These are phyloP conservation scores for Mormyrus hasselquistii DNA, from an alignment of 2,797 vertebrate species.

Conservation along the genomic window DNA sequence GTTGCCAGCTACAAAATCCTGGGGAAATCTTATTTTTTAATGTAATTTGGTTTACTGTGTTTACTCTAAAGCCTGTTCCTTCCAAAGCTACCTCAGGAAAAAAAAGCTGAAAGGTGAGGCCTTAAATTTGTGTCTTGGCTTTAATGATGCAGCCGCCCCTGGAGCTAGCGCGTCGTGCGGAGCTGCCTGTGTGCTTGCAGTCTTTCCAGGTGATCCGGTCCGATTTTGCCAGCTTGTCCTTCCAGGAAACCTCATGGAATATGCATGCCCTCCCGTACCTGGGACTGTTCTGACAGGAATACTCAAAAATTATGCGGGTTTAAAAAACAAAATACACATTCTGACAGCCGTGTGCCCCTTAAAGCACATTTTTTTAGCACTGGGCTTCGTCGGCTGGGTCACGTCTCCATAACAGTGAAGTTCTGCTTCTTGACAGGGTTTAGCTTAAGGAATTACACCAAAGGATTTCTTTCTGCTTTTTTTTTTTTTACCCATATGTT, in stretches of 20 bases:
- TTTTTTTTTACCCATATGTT: background rate
- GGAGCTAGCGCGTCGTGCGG: background rate
- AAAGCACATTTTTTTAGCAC: background rate
- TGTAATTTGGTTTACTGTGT: background rate
- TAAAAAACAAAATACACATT: background rate
- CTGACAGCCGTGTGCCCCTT: background rate
- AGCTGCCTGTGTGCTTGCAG: background rate
- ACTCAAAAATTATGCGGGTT: background rate
- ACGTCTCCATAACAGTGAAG: background rate
- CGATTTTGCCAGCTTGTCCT: background rate
- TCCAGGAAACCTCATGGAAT: background rate
- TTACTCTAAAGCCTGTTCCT: background rate
- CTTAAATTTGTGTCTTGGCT: background rate
- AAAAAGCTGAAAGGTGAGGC: background rate
- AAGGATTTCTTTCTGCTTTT: background rate
- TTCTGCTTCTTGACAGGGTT: background rate
- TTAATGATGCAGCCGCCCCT: background rate
- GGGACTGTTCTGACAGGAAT: background rate
- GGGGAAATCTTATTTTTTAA: background rate
- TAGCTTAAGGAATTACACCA: background rate
- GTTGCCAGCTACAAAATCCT: background rate
- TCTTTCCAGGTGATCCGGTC: background rate
- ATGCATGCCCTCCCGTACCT: background rate
- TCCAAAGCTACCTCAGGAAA: background rate
- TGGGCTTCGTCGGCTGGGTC: background rate